A percentile compares a stretch with the other conserved stretches of the same genome.
phyloP scores from a whole-genome alignment of 2,113 vertebrate species.

The Stegostoma tigrinum region DNA sequence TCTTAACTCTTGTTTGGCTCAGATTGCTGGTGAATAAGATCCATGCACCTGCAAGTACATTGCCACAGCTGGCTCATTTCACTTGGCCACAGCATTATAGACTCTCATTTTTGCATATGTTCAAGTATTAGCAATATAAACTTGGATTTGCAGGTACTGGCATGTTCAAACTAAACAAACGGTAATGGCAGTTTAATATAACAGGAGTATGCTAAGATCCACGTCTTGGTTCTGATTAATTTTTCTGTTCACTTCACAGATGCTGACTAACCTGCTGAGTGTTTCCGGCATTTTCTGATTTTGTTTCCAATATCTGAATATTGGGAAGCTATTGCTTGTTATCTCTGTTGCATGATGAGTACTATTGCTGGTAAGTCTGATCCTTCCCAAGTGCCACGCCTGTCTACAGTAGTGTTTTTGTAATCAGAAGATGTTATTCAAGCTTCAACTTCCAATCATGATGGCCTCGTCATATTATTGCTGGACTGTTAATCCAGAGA shows the following conservation, averaged over 20 bases:
- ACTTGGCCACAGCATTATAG: neutral
- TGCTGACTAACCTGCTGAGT: neutral
- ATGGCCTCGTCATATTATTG: too few relatives aligned
- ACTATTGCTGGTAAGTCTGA: neutral
- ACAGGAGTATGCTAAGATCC: neutral
- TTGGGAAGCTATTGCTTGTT: neutral
- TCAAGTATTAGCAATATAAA: neutral
- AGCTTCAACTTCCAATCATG: neutral
- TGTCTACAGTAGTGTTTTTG: neutral
- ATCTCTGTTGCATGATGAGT: neutral
- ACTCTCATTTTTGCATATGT: neutral
- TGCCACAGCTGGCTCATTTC: neutral
- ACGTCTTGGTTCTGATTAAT: neutral
- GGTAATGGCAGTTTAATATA: neutral
- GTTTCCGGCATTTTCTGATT: neutral
- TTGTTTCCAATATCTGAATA: neutral
- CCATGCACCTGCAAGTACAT: neutral
- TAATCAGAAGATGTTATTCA: neutral
- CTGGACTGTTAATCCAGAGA: too few relatives aligned
- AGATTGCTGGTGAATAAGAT: neutral
- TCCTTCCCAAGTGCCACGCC: too few relatives aligned
- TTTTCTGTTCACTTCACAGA: neutral
- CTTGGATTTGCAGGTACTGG: neutral
- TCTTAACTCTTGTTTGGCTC: neutral
- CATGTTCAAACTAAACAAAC: neutral